Conservation (phyloP, 2,888 invertebrate species). For the Yponomeuta sedellus region DNA sequence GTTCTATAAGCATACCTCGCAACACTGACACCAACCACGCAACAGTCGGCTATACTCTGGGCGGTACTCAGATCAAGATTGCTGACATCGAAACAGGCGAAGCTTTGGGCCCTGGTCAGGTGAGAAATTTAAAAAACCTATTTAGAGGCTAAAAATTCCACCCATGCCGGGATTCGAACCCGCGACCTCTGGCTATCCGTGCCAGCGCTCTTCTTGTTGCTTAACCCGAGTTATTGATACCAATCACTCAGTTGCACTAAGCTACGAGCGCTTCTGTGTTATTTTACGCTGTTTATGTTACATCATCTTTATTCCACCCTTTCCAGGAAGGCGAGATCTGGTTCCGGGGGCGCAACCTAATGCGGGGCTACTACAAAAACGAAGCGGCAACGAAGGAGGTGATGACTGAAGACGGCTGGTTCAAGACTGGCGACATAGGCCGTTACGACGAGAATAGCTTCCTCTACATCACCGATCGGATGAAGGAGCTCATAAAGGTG, state of each 20-base stretch:
- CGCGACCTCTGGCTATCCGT: too few species aligned
- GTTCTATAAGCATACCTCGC: conserved; percentile 40
- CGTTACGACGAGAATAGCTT: conserved; percentile 80
- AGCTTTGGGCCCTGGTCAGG: conserved; percentile 50
- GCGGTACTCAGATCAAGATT: conserved; percentile 45
- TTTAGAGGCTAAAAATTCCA: too few species aligned
- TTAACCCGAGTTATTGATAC: too few species aligned
- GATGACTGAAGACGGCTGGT: conserved; percentile 83
- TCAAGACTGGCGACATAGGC: conserved; percentile 84
- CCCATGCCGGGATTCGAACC: too few species aligned
- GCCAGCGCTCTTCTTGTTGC: too few species aligned
- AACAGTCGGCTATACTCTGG: conserved; percentile 43
- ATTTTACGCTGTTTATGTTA: too few species aligned
- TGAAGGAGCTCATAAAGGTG: conserved; percentile 88
- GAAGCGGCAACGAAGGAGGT: conserved; percentile 81
- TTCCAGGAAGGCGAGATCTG: conserved; percentile 82
- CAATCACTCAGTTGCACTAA: too few species aligned
- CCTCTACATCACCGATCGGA: conserved; percentile 83
- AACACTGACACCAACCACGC: conserved; percentile 42
- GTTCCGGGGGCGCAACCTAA: conserved; percentile 83
- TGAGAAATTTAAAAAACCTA: too few species aligned
- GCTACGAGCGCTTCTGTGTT: too few species aligned
- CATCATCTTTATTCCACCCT: neutral
- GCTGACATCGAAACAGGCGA: conserved; percentile 47
- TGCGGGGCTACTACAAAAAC: conserved; percentile 79